Evolutionary conservation across 2,797 vertebrate species (phyloP), one percentile per base, ranked within the genome.

Genomic region (Sebastes taczanowskii): DNA sequence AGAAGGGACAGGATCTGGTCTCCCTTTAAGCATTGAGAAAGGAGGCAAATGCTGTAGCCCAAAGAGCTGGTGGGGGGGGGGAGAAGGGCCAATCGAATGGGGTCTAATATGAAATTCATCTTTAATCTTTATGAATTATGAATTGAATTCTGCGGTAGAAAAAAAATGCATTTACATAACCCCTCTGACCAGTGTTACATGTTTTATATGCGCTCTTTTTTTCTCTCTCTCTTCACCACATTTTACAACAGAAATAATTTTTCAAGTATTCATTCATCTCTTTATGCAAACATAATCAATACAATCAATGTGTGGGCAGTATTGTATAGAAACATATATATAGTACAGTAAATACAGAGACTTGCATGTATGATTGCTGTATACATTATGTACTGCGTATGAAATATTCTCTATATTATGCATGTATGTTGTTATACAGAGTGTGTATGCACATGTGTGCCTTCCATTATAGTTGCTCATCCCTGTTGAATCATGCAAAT

Each of bases 41-140:
- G 81, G 73, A 89, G 87, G 18, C 18, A 52, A 52, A 52, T 52
- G 46, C 46, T 67, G 64, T 46, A 42, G 65, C 38, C 8, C 27
- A 53, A 67, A 52, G 65, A 52, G 65, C 65, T 22, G 9, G 6
- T 2, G 23, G 63, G 5, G 16, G 63, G 10, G 69, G 59, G 46
- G 71, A 69, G 74, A 25, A 30, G 79, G 82, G 63, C 88, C 88
- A 91, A 88, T 92, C 70, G 63, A 92, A 90, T 53, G 46, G 66
- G 32, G 67, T 82, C 88, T 94, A 84, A 92, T 93, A 79, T 87
- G 78, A 92, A 87, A 94, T 93, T 92, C 91, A 91, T 92, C 91
- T 92, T 94, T 94, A 91, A 90, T 94, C 88, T 91, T 92, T 87
- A 95, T 95, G 92, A 95, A 95, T 95, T 93, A 95, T 94, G 92